Percentiles rank a stretch among this genome's conserved stretches.
Evolutionary conservation across 2,888 invertebrate species (phyloP).

Genomic region (Drosophila cyrtoloma): DNA sequence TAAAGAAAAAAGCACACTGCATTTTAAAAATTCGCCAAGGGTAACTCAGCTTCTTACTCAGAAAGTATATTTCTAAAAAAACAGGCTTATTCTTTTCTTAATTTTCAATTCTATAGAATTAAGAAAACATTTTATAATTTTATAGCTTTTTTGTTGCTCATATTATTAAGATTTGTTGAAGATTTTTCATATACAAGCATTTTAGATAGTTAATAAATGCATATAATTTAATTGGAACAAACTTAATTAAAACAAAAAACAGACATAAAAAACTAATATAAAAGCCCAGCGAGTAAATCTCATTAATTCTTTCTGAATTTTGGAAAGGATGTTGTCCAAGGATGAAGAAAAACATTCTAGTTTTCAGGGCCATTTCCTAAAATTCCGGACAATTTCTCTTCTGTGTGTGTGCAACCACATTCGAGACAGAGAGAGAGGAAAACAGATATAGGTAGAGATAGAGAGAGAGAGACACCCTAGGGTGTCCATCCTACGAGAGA

Average conservation of each 20-base stretch:
- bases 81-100: background rate
- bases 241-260: too few relatives aligned
- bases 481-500: slow-evolving; percentile 12
- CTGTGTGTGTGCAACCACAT: slow-evolving; percentile 41
- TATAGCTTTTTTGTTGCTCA: too few relatives aligned
- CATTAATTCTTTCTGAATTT: background rate
- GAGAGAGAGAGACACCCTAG: background rate
- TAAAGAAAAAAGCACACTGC: background rate
- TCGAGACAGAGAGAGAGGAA: slow-evolving; percentile 3
- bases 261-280: too few relatives aligned
- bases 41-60: background rate
- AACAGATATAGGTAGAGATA: background rate
- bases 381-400: background rate
- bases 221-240: too few relatives aligned
- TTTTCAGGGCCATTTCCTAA: background rate
- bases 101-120: too few relatives aligned
- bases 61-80: background rate
- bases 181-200: too few relatives aligned
- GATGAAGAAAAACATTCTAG: accelerated
- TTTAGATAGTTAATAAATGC: too few relatives aligned
- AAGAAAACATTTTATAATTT: too few relatives aligned
- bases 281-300: too few relatives aligned
- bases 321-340: background rate
- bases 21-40: accelerated
- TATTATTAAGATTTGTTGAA: too few relatives aligned